phyloP scores from a whole-genome alignment of 2,797 vertebrate species.

The Leptoclinus maculatus region DNA sequence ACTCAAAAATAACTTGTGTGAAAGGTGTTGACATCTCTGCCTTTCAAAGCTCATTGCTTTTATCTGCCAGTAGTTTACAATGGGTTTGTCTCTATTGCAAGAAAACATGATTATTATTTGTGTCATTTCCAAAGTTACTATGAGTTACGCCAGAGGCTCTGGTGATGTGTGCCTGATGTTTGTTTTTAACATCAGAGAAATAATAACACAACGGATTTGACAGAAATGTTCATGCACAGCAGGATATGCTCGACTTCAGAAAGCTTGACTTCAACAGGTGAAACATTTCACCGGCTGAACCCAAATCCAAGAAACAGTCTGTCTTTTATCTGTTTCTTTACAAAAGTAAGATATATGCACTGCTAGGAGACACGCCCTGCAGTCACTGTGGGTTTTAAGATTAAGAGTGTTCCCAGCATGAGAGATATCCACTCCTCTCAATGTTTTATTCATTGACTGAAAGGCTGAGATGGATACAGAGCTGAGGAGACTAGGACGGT shows the following conservation, averaged over 20 bases:
- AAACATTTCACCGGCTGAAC: constrained; percentile 4
- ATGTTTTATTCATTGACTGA: constrained; percentile 37
- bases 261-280: not conserved
- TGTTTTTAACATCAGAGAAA: not conserved
- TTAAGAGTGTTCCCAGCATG: constrained; percentile 17
- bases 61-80: not conserved
- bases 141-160: not conserved
- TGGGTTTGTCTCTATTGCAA: not conserved
- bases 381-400: constrained; percentile 26
- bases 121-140: not conserved
- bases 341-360: constrained; percentile 2
- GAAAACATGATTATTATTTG: not conserved
- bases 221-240: not conserved
- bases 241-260: not conserved
- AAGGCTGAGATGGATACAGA: constrained; percentile 12
- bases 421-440: constrained; percentile 20
- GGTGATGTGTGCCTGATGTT: not conserved
- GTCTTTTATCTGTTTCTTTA: constrained; percentile 15
- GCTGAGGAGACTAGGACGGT: no score
- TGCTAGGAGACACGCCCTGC: not conserved
- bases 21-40: not conserved
- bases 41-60: not conserved
- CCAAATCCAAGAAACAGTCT: constrained; percentile 8
- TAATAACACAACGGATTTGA: not conserved
- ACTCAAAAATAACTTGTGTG: not conserved